Conservation (phyloP, 2,797 vertebrate genomes). For the Pseudocheirus occidentalis region DNA sequence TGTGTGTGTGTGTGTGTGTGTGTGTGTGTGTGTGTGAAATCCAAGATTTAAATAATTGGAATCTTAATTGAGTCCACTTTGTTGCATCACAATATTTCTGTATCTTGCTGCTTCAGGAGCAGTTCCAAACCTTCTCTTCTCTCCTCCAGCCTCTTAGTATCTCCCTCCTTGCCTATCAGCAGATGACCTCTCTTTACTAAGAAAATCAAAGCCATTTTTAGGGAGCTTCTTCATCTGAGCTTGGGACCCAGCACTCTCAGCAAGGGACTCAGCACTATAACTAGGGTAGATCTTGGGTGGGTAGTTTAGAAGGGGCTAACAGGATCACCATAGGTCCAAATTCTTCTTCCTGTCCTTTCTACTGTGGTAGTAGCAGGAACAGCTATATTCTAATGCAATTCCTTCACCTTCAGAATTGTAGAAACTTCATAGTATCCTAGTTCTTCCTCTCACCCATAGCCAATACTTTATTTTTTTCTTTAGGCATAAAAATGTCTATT, state of each 20-base stretch:
- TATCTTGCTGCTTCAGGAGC: background rate
- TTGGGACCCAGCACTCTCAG: no score
- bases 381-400: background rate
- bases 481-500: background rate
- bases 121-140: background rate
- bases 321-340: background rate
- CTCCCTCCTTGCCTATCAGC: background rate
- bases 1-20: background rate
- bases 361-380: background rate
- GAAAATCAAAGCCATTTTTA: background rate
- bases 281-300: background rate
- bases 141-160: background rate
- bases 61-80: background rate
- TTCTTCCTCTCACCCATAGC: background rate
- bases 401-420: background rate
- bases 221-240: background rate
- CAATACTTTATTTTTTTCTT: background rate
- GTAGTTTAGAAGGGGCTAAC: background rate
- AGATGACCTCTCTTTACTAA: background rate
- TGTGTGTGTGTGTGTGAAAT: background rate
- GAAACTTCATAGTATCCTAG: background rate
- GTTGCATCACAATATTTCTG: background rate
- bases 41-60: background rate
- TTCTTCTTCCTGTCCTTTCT: background rate
- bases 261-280: background rate